Evolutionary conservation across 2,113 vertebrate species (phyloP), one percentile per base, ranked within the genome.

Genomic region (Kryptolebias marmoratus): DNA sequence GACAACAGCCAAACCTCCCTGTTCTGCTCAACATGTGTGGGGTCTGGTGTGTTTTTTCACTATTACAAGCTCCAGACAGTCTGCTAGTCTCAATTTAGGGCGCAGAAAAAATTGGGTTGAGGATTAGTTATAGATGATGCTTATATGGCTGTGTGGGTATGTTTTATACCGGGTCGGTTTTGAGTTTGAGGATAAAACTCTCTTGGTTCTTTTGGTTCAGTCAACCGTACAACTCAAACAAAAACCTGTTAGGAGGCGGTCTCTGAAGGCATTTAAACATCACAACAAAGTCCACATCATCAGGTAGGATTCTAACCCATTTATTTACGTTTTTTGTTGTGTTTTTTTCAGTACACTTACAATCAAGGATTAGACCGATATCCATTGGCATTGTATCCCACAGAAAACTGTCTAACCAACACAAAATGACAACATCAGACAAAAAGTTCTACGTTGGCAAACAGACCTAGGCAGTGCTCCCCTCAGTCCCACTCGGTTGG

Each of bases 271-370:
- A 12, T 77, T 57, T 64, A 36, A 68, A 53, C 57, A 48, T 71
- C 54, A 66, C 55, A 75, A 73, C 50, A 75, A 68, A 54, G 3
- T 63, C 61, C n/a, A 75, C 31, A 47, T 49, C 22, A 75, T 66
- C 31, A 59, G 56, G 61, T 77, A 79, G 65, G 83, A 84, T 85
- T 91, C 67, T 68, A 66, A 87, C 58, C 73, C 59, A 79, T 94
- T 94, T 94, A 94, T 92, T 94, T 63, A 52, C 56, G 81, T 36
- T 22, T 22, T 22, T 22, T 22, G 22, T 36, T 36, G 36, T 4
- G 7, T 36, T 42, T 10, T 88, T 91, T 78, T 88, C 91, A 93
- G 73, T 85, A 93, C 90, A 93, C 85, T 85, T 88, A 93, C 88
- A 93, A 89, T 90, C 85, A 89, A 78, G 79, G 71, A 79, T 87